These are phyloP conservation scores for Yponomeuta cagnagella DNA, from an alignment of 2,888 invertebrate genomes.

Conservation along the genomic window DNA sequence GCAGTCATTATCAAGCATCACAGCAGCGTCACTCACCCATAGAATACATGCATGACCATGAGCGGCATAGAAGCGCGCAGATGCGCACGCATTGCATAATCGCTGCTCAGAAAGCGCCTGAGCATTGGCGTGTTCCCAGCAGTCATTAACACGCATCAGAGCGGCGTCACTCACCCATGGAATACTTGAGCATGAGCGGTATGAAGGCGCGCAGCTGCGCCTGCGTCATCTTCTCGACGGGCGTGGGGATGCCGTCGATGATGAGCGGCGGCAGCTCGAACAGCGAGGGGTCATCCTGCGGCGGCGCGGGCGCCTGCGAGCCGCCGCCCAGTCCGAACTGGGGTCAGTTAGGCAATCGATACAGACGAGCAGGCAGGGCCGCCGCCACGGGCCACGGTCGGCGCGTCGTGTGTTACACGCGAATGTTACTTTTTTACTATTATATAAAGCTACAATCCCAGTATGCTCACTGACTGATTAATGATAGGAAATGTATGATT, in stretches of 20 bases:
- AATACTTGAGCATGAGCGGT: constrained; percentile 98
- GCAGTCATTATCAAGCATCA: too few relatives aligned
- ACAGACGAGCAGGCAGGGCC: not conserved
- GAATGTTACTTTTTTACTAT: not conserved
- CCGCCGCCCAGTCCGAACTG: constrained; percentile 77
- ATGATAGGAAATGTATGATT: too few relatives aligned
- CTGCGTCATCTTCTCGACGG: constrained; percentile 99
- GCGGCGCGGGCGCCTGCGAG: constrained; percentile 67
- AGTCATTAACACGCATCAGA: too few relatives aligned
- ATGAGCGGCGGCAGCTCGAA: constrained; percentile 97
- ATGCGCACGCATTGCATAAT: too few relatives aligned
- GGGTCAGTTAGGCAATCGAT: constrained; percentile 44
- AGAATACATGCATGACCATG: constrained; percentile 94
- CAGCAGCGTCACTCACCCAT: constrained; percentile 77
- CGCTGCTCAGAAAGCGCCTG: too few relatives aligned
- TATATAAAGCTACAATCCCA: too few relatives aligned
- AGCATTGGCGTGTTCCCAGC: too few relatives aligned
- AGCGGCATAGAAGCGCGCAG: too few relatives aligned
- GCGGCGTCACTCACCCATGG: constrained; percentile 80
- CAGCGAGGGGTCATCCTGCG: constrained; percentile 91
- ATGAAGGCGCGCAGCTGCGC: constrained; percentile 97
- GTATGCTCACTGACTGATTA: too few relatives aligned
- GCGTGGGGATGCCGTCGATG: constrained; percentile 98
- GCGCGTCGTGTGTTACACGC: not conserved
- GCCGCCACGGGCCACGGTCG: not conserved